Evolutionary conservation across 2,113 vertebrate genomes (phyloP).

Genomic region (Paradoxurus hermaphroditus): DNA sequence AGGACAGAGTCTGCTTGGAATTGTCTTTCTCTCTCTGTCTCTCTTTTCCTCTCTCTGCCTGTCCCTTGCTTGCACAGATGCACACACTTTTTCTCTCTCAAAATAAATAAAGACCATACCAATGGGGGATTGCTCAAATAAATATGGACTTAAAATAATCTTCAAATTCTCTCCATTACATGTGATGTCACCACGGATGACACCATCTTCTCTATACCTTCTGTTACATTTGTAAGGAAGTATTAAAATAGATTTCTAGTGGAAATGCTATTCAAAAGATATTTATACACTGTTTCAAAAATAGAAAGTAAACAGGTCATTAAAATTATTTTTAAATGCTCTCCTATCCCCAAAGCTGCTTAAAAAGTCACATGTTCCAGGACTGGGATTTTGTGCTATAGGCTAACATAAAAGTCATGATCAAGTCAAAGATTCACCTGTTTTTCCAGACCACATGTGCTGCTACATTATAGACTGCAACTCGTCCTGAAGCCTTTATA

Average conservation of each 20-base stretch:
- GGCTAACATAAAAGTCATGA: neutral
- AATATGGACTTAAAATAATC: neutral
- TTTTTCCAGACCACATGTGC: neutral
- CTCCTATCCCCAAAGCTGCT: neutral
- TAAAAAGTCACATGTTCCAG: neutral
- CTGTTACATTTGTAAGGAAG: neutral
- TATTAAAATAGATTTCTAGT: neutral
- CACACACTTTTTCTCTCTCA: no score
- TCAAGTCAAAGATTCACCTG: neutral
- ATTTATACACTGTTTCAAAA: neutral
- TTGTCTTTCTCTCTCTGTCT: no score
- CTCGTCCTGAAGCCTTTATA: neutral
- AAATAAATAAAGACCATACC: no score
- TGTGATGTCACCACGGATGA: neutral
- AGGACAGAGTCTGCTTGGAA: no score
- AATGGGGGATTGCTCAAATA: no score
- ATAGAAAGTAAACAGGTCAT: neutral
- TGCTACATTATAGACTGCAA: neutral
- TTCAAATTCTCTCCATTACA: neutral
- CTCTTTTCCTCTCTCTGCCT: no score
- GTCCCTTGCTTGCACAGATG: no score
- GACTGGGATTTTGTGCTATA: neutral
- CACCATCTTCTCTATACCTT: neutral
- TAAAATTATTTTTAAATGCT: constrained; percentile 16
- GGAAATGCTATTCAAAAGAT: neutral